These are phyloP conservation scores for Eptatretus burgeri DNA, from an alignment of 2,113 vertebrate species.

Conservation along the genomic window DNA sequence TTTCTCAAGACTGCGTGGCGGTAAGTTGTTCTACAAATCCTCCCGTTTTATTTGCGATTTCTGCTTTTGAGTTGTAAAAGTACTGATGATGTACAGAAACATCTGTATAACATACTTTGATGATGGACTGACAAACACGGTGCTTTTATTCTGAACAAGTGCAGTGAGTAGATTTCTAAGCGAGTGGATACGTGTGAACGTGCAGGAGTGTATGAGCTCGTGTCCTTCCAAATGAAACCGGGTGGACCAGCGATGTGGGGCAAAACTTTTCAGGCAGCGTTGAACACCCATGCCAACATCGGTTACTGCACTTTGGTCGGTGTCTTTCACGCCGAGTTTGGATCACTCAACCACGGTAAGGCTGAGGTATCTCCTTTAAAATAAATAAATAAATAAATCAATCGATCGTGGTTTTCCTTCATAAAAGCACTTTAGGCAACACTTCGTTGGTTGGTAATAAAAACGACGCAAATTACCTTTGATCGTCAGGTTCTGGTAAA, in stretches of 20 bases:
- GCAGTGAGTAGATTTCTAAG: too few species aligned
- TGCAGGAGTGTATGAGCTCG: conserved; percentile 50
- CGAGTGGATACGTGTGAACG: conserved; percentile 4
- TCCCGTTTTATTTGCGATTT: too few species aligned
- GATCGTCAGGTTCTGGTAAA: too few species aligned
- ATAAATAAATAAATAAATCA: not conserved
- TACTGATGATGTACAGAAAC: too few species aligned
- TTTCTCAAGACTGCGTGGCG: too few species aligned
- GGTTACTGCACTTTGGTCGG: conserved; percentile 40
- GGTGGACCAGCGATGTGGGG: conserved; percentile 57
- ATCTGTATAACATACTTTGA: too few species aligned
- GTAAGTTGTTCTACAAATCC: too few species aligned
- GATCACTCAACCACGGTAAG: conserved; percentile 40
- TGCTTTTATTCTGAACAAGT: too few species aligned
- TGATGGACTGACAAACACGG: too few species aligned
- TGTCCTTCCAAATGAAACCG: conserved; percentile 45
- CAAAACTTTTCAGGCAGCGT: conserved; percentile 22
- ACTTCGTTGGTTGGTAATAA: conserved; percentile 1
- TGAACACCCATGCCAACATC: conserved; percentile 24
- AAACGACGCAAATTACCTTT: not conserved
- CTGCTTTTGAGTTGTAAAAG: too few species aligned
- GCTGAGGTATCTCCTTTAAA: not conserved
- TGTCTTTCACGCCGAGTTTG: conserved; percentile 49
- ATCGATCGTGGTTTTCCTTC: not conserved
- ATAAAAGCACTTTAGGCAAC: too few species aligned